phyloP scores from a whole-genome alignment of 2,888 invertebrate species.

The Macrosiphum euphorbiae region DNA sequence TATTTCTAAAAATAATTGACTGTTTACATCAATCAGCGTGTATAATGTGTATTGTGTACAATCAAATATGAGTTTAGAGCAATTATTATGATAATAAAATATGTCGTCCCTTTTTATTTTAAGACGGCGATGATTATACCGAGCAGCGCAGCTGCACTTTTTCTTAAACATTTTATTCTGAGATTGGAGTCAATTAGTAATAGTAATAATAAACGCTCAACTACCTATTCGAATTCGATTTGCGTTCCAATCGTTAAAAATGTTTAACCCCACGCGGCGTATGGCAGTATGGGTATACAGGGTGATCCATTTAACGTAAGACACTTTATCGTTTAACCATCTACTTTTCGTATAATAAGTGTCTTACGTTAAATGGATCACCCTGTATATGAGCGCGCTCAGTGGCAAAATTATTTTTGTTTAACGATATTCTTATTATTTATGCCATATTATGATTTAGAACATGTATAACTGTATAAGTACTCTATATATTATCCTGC shows the following conservation, averaged over 20 bases:
- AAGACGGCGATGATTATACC: too few relatives aligned
- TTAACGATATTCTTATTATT: background rate
- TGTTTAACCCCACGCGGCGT: background rate
- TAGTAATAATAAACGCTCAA: background rate
- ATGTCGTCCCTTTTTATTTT: too few relatives aligned
- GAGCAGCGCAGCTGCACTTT: too few relatives aligned
- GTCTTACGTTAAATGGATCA: too few relatives aligned
- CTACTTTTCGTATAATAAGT: too few relatives aligned
- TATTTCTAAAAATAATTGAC: background rate
- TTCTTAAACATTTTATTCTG: background rate
- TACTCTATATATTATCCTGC: background rate
- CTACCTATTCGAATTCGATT: too few relatives aligned
- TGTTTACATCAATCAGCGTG: background rate
- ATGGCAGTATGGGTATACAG: too few relatives aligned
- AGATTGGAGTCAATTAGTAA: background rate
- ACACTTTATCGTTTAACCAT: too few relatives aligned
- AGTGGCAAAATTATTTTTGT: conserved; percentile 12
- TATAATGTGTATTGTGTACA: background rate
- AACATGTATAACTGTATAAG: background rate
- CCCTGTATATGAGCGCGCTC: background rate
- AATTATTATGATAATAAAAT: too few relatives aligned
- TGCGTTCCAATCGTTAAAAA: background rate
- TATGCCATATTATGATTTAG: background rate
- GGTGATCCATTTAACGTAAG: too few relatives aligned
- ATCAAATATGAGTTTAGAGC: background rate